A percentile compares a stretch with the other conserved stretches of the same genome.
phyloP scores from a whole-genome alignment of 2,797 vertebrate genomes.

The Neomorphus geoffroyi region DNA sequence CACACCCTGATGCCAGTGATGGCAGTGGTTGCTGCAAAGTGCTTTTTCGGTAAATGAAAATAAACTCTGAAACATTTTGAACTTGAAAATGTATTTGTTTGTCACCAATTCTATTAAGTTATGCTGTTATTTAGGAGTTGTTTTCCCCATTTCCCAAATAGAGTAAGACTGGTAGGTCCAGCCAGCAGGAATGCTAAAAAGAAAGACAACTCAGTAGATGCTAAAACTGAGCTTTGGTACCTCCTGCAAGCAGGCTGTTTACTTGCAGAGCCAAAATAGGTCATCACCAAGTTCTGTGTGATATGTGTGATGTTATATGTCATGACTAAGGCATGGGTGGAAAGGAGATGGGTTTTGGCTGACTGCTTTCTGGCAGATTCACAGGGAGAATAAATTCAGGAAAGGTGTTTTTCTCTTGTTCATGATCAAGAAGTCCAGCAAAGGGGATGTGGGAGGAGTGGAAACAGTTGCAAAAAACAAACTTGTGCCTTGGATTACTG shows the following conservation, averaged over 20 bases:
- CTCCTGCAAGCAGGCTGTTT: background rate
- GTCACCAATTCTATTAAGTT: background rate
- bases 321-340: background rate
- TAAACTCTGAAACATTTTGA: background rate
- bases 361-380: background rate
- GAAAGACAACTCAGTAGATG: background rate
- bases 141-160: background rate
- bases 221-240: background rate
- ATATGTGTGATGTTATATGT: background rate
- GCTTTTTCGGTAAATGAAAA: background rate
- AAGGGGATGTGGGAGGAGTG: background rate
- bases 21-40: background rate
- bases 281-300: background rate
- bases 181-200: background rate
- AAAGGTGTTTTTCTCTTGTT: background rate
- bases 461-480: background rate
- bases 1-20: fast-evolving
- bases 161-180: background rate
- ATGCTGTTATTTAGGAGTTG: background rate
- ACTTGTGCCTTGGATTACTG: background rate
- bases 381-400: background rate
- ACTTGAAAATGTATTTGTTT: background rate
- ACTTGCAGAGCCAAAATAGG: background rate
- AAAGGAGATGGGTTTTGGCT: background rate
- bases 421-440: background rate